A percentile compares a stretch with the other conserved stretches of the same genome.
phyloP scores from a whole-genome alignment of 2,888 invertebrate species.

The Flexamia atlantica region DNA sequence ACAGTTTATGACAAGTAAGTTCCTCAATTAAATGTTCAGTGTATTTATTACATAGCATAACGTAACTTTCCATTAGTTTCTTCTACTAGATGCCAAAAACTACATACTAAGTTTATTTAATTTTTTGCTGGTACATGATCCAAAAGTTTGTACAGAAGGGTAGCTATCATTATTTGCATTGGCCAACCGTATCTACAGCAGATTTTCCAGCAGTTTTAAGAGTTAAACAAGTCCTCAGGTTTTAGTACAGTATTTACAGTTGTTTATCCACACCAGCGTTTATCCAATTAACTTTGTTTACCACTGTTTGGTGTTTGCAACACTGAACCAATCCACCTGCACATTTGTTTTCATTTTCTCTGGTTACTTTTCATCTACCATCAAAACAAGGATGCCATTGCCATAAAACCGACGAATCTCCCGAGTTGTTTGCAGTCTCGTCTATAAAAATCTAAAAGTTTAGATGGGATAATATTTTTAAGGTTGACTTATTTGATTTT shows the following conservation, averaged over 20 bases:
- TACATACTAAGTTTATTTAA: no score
- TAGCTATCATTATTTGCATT: neutral
- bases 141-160: neutral
- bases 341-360: conserved; percentile 51
- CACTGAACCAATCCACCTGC: conserved; percentile 44
- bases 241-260: conserved; percentile 13
- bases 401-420: neutral
- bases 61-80: no score
- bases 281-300: conserved; percentile 43
- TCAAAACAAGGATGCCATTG: conserved; percentile 24
- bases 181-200: neutral
- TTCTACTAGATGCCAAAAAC: no score
- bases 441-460: neutral
- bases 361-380: conserved; percentile 47
- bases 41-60: no score
- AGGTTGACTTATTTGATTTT: no score
- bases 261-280: conserved; percentile 21
- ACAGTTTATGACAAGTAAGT: no score
- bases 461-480: no score
- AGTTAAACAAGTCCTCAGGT: conserved; percentile 34
- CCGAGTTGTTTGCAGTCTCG: neutral
- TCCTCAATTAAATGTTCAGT: no score
- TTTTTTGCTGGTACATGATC: no score
- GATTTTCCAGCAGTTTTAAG: neutral
- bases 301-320: conserved; percentile 26